These are phyloP conservation scores for Platichthys stellatus DNA, from an alignment of 2,113 vertebrate genomes.

Conservation along the genomic window DNA sequence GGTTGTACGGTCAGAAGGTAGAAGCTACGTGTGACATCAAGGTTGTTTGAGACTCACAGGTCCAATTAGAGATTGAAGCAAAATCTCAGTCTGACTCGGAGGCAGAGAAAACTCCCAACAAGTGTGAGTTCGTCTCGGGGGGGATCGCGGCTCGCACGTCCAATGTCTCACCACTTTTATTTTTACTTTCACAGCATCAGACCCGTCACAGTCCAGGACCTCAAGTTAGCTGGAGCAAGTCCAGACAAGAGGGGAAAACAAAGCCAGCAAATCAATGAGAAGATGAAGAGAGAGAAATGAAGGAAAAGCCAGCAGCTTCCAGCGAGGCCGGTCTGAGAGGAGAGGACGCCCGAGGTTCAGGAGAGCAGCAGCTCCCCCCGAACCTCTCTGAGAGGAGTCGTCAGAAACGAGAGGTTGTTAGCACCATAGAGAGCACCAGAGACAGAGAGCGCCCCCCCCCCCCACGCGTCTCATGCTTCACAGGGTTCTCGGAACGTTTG, in stretches of 20 bases:
- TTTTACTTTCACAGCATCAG: constrained; percentile 51
- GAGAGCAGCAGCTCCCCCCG: background rate
- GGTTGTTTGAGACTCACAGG: constrained; percentile 4
- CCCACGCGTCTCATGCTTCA: constrained; percentile 3
- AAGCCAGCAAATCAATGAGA: constrained; percentile 5
- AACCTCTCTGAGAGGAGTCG: constrained; percentile 2
- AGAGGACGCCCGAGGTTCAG: background rate
- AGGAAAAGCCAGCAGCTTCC: background rate
- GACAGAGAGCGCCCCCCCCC: background rate
- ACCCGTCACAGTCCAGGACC: constrained; percentile 27
- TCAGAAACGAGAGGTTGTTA: constrained; percentile 54
- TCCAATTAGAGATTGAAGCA: constrained; percentile 21
- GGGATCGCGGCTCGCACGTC: constrained; percentile 15
- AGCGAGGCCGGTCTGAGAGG: background rate
- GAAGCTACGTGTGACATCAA: background rate
- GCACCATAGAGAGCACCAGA: constrained; percentile 77
- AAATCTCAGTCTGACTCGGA: constrained; percentile 34
- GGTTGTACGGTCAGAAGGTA: background rate
- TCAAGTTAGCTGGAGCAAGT: constrained; percentile 3
- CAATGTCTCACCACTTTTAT: constrained; percentile 46
- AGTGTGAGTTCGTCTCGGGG: constrained; percentile 26
- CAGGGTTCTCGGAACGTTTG: constrained; percentile 25
- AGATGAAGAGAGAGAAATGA: no score
- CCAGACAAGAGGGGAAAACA: constrained; percentile 1
- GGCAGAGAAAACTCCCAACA: constrained; percentile 18